phyloP scores from a whole-genome alignment of 2,113 vertebrate genomes.

The Lichenostomus cassidix region DNA sequence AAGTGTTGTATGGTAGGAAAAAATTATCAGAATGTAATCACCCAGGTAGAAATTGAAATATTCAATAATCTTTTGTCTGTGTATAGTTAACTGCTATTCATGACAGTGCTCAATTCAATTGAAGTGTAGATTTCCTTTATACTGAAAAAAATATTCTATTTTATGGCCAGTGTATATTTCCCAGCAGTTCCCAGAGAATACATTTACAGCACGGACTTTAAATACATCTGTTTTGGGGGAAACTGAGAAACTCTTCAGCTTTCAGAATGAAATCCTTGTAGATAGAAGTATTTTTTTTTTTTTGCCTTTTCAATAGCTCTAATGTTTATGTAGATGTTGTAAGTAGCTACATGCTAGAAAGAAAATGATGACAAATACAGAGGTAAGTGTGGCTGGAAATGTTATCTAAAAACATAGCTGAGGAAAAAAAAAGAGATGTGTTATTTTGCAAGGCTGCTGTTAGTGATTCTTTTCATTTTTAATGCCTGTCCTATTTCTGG shows the following conservation, averaged over 20 bases:
- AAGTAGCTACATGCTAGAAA: background rate
- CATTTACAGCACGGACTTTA: background rate
- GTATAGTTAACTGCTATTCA: background rate
- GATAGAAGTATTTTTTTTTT: background rate
- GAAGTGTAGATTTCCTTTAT: background rate
- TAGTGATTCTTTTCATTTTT: background rate
- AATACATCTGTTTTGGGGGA: background rate
- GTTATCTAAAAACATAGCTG: background rate
- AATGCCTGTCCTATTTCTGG: background rate
- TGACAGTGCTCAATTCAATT: background rate
- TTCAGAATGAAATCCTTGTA: background rate
- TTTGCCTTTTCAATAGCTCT: background rate
- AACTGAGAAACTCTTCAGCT: background rate
- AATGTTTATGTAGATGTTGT: background rate
- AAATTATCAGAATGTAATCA: background rate
- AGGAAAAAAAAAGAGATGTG: background rate
- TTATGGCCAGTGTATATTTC: background rate
- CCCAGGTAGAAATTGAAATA: background rate
- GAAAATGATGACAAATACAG: background rate
- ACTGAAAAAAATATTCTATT: background rate
- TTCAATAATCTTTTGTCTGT: background rate
- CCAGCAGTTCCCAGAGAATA: background rate
- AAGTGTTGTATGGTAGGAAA: conserved; percentile 36
- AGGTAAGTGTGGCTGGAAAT: background rate
- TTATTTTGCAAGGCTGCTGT: background rate